A percentile compares a stretch with the other conserved stretches of the same genome.
Conservation (phyloP, 2,113 vertebrate genomes). For the Morphnarchus princeps region DNA sequence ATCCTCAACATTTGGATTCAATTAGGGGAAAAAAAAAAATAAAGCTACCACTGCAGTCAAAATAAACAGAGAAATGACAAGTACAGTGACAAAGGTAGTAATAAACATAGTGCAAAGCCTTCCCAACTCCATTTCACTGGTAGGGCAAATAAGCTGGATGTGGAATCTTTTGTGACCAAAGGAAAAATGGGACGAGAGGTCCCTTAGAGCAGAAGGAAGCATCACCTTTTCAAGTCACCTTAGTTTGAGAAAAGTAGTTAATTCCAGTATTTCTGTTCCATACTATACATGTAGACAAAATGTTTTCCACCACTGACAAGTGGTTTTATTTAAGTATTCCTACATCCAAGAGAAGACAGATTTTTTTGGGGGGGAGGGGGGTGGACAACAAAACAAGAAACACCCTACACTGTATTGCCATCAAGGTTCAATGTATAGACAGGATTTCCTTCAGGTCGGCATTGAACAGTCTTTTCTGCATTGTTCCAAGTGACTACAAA, state of each 20-base stretch:
- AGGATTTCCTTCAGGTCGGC: background rate
- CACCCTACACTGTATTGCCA: background rate
- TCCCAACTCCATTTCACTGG: background rate
- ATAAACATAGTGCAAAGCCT: background rate
- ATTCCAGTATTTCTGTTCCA: background rate
- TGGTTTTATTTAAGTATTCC: background rate
- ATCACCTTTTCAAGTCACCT: background rate
- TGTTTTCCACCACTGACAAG: background rate
- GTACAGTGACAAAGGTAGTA: background rate
- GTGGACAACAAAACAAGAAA: too few relatives aligned
- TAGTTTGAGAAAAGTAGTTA: background rate
- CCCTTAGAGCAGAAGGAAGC: background rate
- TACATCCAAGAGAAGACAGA: background rate
- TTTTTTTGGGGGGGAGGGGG: too few relatives aligned
- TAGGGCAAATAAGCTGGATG: background rate
- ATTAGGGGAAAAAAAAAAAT: fast-evolving
- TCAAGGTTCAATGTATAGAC: background rate
- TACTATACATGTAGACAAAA: background rate
- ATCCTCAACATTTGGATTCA: background rate
- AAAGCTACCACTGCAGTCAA: background rate
- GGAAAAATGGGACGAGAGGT: background rate
- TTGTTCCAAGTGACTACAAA: background rate
- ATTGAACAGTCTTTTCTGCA: background rate
- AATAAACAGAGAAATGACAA: background rate
- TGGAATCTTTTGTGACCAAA: background rate